These are phyloP conservation scores for Tetramorium alpestre DNA, from an alignment of 1,140 invertebrate species.

Conservation along the genomic window DNA sequence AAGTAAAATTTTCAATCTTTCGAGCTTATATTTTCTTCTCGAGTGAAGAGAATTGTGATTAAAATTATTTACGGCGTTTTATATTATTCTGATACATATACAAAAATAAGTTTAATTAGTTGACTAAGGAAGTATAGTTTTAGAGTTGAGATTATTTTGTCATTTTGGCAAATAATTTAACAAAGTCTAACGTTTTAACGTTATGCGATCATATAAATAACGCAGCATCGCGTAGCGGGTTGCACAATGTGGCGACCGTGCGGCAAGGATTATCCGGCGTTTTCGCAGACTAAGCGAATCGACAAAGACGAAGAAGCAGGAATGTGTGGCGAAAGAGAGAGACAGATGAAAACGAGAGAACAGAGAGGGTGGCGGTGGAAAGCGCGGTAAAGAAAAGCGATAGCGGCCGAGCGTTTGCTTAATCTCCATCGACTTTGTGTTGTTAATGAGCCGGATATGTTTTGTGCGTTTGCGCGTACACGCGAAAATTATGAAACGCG, in stretches of 20 bases:
- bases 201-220: conserved; percentile 69
- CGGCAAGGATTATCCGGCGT: conserved; percentile 75
- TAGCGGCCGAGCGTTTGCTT: conserved; percentile 63
- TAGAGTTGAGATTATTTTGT: too few species aligned
- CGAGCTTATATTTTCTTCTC: too few species aligned
- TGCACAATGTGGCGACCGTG: conserved; percentile 74
- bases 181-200: not conserved
- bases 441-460: conserved; percentile 67
- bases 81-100: too few species aligned
- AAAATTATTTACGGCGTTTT: conserved; percentile 77
- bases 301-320: conserved; percentile 43
- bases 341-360: not conserved
- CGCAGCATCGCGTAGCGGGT: conserved; percentile 54
- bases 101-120: too few species aligned
- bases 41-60: conserved; percentile 29
- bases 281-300: conserved; percentile 67
- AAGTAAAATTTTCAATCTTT: too few species aligned
- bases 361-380: not conserved
- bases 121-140: too few species aligned
- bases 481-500: conserved; percentile 48
- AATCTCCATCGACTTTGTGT: conserved; percentile 67
- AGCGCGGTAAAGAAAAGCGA: conserved; percentile 29
- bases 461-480: conserved; percentile 60
- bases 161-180: too few species aligned
- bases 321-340: conserved; percentile 53